Evolutionary conservation across 2,113 vertebrate genomes (phyloP).

Genomic region (Megaptera novaeangliae): DNA sequence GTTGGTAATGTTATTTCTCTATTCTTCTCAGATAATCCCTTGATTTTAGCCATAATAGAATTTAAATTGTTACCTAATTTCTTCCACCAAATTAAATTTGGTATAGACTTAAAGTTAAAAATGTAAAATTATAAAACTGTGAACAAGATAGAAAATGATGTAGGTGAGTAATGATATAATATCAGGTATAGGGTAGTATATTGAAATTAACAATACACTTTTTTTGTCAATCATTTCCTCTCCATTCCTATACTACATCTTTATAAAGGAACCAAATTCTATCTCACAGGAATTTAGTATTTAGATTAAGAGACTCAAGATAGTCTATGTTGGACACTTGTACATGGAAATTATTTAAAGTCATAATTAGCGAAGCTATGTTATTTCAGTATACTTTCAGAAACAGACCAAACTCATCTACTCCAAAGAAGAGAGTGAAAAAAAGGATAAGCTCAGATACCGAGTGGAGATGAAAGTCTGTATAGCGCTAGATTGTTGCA

Average conservation of each 20-base stretch:
- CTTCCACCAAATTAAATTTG: background rate
- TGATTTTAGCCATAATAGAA: background rate
- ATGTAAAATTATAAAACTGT: background rate
- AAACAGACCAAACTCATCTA: background rate
- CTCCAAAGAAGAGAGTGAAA: background rate
- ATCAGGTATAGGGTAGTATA: background rate
- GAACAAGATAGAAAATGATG: background rate
- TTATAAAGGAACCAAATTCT: background rate
- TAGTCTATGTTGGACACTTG: background rate
- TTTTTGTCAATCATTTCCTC: background rate
- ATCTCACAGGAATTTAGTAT: background rate
- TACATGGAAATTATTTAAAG: background rate
- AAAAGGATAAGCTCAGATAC: background rate
- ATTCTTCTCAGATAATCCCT: background rate
- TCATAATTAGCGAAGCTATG: background rate
- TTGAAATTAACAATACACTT: background rate
- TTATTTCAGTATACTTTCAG: background rate
- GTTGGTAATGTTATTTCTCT: background rate
- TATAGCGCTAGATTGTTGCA: background rate
- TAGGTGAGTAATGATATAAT: background rate
- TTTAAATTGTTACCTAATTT: background rate
- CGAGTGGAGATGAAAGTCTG: background rate
- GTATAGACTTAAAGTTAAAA: background rate
- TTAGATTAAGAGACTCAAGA: background rate
- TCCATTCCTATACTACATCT: background rate